phyloP scores from a whole-genome alignment of 2,888 invertebrate genomes.

The Torymus tubicola region DNA sequence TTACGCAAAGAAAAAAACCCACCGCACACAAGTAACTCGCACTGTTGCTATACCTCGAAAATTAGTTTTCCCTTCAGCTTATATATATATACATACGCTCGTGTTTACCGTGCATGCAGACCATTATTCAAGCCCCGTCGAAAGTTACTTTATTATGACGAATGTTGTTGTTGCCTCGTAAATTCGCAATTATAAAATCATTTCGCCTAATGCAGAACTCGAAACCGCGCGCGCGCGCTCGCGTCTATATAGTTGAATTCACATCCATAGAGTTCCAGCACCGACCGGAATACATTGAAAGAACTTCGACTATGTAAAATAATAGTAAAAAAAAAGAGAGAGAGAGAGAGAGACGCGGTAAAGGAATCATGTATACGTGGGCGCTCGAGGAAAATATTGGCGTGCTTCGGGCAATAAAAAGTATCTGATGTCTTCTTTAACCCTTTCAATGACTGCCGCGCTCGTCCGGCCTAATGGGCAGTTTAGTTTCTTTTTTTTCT shows the following conservation, averaged over 20 bases:
- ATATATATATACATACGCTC: not conserved
- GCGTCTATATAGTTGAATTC: no score
- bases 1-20: no score
- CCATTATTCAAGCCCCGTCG: slow-evolving; percentile 26
- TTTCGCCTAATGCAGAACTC: not conserved
- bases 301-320: no score
- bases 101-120: slow-evolving; percentile 17
- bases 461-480: slow-evolving; percentile 22
- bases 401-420: slow-evolving; percentile 50
- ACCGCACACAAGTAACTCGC: not conserved
- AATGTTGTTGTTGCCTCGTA: slow-evolving; percentile 15
- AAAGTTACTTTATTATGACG: slow-evolving; percentile 23
- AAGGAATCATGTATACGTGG: not conserved
- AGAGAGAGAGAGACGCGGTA: no score
- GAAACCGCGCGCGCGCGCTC: slow-evolving; percentile 1
- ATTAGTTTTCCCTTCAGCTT: not conserved
- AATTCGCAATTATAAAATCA: slow-evolving; percentile 36
- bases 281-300: no score
- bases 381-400: slow-evolving; percentile 37
- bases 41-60: slow-evolving; percentile 5
- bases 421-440: slow-evolving; percentile 48
- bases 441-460: slow-evolving; percentile 41
- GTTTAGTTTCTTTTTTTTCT: slow-evolving; percentile 7
- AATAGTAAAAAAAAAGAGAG: no score
- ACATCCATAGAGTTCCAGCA: no score